phyloP scores from a whole-genome alignment of 2,113 vertebrate species.

The Vireo altiloquus region DNA sequence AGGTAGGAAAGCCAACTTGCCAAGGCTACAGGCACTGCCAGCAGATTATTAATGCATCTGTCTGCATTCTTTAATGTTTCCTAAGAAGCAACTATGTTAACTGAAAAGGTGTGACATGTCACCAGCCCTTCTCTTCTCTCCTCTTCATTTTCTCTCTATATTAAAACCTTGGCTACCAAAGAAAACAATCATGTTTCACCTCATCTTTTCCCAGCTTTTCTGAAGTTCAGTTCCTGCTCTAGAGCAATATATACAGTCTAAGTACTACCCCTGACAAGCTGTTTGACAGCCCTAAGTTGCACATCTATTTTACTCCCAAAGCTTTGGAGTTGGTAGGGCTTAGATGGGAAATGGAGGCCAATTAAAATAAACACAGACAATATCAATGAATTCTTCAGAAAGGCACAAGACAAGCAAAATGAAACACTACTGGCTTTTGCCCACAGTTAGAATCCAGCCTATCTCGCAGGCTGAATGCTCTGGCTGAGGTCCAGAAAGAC shows the following conservation, averaged over 20 bases:
- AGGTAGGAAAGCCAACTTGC: slow-evolving; percentile 25
- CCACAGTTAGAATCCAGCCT: slow-evolving; percentile 23
- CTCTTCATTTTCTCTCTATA: slow-evolving; percentile 57
- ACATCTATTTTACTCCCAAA: slow-evolving; percentile 51
- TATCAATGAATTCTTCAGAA: slow-evolving; percentile 63
- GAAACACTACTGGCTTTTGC: slow-evolving; percentile 51
- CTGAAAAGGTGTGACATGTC: slow-evolving; percentile 59
- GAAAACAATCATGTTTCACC: slow-evolving; percentile 65
- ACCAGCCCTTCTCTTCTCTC: slow-evolving; percentile 62
- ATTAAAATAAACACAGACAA: slow-evolving; percentile 62
- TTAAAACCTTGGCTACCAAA: slow-evolving; percentile 66
- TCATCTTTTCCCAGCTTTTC: slow-evolving; percentile 67
- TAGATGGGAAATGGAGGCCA: slow-evolving; percentile 61
- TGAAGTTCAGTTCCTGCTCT: slow-evolving; percentile 58
- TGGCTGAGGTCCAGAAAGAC: slow-evolving; percentile 53
- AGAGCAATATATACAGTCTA: slow-evolving; percentile 48
- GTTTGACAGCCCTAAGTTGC: slow-evolving; percentile 57
- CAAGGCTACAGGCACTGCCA: slow-evolving; percentile 42
- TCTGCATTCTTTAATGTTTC: slow-evolving; percentile 64
- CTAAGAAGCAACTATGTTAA: slow-evolving; percentile 59
- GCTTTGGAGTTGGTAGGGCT: slow-evolving; percentile 33
- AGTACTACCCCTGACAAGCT: slow-evolving; percentile 61
- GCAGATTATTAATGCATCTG: slow-evolving; percentile 60
- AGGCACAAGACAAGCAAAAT: slow-evolving; percentile 48
- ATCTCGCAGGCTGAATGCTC: background rate